Evolutionary conservation across 2,888 invertebrate species (phyloP).

Genomic region (Drosophila borborema): DNA sequence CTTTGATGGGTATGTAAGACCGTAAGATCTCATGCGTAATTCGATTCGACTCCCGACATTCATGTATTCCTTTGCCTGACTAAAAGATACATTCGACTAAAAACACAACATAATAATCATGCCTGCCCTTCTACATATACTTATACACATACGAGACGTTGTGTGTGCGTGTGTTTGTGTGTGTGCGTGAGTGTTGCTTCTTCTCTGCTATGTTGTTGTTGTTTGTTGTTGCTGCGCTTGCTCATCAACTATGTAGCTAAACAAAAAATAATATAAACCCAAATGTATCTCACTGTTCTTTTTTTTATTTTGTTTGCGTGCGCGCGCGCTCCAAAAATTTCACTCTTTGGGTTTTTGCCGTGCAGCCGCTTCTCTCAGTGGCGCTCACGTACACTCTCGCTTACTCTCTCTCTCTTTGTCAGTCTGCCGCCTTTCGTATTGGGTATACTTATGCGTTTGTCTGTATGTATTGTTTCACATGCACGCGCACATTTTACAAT

Average conservation of each 20-base stretch:
- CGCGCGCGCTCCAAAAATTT: constrained; percentile 53
- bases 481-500: constrained; percentile 32
- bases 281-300: constrained; percentile 76
- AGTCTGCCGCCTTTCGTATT: constrained; percentile 26
- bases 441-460: constrained; percentile 38
- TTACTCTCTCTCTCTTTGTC: constrained; percentile 18
- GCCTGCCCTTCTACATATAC: constrained; percentile 40
- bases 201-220: constrained; percentile 31
- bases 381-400: constrained; percentile 27
- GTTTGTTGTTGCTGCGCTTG: constrained; percentile 56
- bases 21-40: constrained; percentile 61
- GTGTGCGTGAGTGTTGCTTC: constrained; percentile 46
- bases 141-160: constrained; percentile 2
- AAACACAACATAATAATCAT: constrained; percentile 72
- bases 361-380: constrained; percentile 28
- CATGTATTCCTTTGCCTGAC: constrained; percentile 79
- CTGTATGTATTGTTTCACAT: constrained; percentile 38
- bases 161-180: constrained; percentile 23
- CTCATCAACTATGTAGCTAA: constrained; percentile 73
- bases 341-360: constrained; percentile 24
- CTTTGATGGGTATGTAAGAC: constrained; percentile 36
- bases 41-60: constrained; percentile 60
- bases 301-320: constrained; percentile 51
- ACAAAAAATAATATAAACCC: constrained; percentile 66
- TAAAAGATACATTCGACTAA: constrained; percentile 79